Conservation (phyloP, 2,888 invertebrate genomes). For the Holacanthella duospinosa region DNA sequence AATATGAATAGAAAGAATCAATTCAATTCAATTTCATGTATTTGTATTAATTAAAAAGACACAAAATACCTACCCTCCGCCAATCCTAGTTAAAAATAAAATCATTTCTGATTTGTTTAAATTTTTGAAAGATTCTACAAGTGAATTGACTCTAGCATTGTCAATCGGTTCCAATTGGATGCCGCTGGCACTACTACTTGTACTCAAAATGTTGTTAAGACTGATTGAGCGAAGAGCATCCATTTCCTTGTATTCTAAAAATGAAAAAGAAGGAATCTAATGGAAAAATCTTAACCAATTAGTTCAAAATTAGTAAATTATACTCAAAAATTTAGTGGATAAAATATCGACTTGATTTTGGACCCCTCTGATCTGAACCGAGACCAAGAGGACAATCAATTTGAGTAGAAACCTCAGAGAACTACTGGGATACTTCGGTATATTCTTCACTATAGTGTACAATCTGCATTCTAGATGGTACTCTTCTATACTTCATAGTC, state of each 20-base stretch:
- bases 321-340: too few species aligned
- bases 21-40: neutral
- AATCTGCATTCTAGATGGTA: too few species aligned
- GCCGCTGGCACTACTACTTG: neutral
- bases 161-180: slow-evolving; percentile 14
- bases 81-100: slow-evolving; percentile 20
- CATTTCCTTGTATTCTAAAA: neutral
- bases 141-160: slow-evolving; percentile 14
- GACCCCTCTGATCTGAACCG: neutral
- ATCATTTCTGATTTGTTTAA: slow-evolving; percentile 21
- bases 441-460: too few species aligned
- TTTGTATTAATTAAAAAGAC: neutral
- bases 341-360: neutral
- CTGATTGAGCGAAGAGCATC: slow-evolving; percentile 1
- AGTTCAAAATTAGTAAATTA: too few species aligned
- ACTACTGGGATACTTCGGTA: too few species aligned
- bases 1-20: neutral
- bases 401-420: too few species aligned
- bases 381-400: neutral
- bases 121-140: slow-evolving; percentile 16
- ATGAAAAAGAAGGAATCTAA: neutral
- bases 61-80: neutral
- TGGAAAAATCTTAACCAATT: too few species aligned
- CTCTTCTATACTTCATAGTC: too few species aligned
- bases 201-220: neutral